A percentile compares a stretch with the other conserved stretches of the same genome.
phyloP scores from a whole-genome alignment of 2,888 invertebrate species.

The Cremastinae sp. region DNA sequence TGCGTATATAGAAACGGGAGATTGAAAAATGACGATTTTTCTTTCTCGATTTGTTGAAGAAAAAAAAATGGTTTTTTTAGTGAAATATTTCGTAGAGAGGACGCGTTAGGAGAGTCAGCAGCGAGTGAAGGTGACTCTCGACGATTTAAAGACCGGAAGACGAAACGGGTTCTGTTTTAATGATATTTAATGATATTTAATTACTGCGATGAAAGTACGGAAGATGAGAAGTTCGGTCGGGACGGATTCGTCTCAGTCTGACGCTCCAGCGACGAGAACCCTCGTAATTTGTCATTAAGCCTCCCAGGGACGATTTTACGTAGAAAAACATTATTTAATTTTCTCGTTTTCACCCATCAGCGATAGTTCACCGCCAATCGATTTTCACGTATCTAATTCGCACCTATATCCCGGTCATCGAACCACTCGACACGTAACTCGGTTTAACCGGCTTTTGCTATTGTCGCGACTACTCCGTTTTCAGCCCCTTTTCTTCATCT shows the following conservation, averaged over 20 bases:
- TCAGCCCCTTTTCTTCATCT: conserved; percentile 1
- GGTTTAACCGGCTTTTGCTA: conserved; percentile 39
- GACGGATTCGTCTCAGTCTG: conserved; percentile 37
- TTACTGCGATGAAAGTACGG: conserved; percentile 48
- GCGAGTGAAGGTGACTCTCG: background rate
- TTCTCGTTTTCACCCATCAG: conserved; percentile 13
- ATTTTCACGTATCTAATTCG: conserved; percentile 43
- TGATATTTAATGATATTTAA: conserved; percentile 33
- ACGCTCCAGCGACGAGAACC: conserved; percentile 16
- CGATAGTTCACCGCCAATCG: conserved; percentile 52
- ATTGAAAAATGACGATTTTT: background rate
- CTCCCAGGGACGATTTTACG: conserved; percentile 1
- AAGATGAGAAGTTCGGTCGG: background rate
- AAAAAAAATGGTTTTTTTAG: no score
- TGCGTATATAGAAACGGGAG: no score
- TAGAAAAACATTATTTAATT: conserved; percentile 12
- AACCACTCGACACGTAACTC: conserved; percentile 28
- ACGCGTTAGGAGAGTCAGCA: background rate
- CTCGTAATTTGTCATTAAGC: conserved; percentile 50
- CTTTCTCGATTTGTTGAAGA: no score
- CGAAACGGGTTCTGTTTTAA: conserved; percentile 3
- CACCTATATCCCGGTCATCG: conserved; percentile 48
- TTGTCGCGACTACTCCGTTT: conserved; percentile 12
- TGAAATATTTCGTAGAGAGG: background rate
- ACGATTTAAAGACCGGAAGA: conserved; percentile 20